These are phyloP conservation scores for Calliphora vomitoria DNA, from an alignment of 2,888 invertebrate genomes.

Conservation along the genomic window DNA sequence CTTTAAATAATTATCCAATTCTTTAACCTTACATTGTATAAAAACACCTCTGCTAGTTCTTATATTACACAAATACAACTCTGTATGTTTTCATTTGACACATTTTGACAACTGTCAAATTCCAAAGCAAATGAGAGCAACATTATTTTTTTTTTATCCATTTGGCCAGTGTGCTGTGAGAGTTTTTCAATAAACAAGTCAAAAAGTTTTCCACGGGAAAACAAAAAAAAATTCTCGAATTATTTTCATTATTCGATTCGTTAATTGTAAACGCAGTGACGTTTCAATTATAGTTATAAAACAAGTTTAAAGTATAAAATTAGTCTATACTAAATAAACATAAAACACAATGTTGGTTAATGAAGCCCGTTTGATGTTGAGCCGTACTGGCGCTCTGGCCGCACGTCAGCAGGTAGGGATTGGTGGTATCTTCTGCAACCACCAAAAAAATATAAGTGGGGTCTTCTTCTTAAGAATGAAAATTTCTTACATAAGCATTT, in stretches of 20 bases:
- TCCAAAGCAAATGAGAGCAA: constrained; percentile 23
- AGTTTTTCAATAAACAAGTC: constrained; percentile 72
- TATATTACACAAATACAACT: not conserved
- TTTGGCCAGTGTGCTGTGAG: constrained; percentile 55
- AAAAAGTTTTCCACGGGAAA: constrained; percentile 47
- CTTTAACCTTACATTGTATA: not conserved
- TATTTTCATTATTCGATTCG: constrained; percentile 38
- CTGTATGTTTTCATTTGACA: constrained; percentile 1
- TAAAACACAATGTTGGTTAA: constrained; percentile 78
- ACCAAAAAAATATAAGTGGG: not conserved
- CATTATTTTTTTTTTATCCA: not conserved
- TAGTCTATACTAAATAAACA: not conserved
- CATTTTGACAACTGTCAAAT: constrained; percentile 33
- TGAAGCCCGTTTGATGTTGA: constrained; percentile 82
- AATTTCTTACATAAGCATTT: constrained; percentile 64
- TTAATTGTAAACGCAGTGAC: constrained; percentile 83
- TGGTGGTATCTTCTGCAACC: not conserved
- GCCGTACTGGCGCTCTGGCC: constrained; percentile 79
- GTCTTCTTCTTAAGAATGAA: not conserved
- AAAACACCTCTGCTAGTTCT: not conserved
- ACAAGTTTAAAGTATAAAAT: constrained; percentile 48
- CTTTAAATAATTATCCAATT: not conserved
- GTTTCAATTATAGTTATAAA: constrained; percentile 80
- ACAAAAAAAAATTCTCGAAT: constrained; percentile 21
- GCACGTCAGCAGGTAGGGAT: constrained; percentile 82